phyloP scores from a whole-genome alignment of 2,888 invertebrate species.

The Seira sanloemensis region DNA sequence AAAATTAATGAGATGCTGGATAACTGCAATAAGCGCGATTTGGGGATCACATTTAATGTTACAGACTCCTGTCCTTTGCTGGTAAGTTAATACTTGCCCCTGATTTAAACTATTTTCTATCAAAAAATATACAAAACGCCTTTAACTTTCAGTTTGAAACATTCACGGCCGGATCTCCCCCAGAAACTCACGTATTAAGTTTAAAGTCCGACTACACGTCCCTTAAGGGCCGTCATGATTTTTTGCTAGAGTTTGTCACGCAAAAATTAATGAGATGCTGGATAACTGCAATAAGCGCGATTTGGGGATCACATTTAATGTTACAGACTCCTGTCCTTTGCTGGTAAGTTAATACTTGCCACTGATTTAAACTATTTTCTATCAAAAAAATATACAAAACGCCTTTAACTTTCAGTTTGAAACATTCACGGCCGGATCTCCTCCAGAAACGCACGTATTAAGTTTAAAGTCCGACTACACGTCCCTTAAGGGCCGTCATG shows the following conservation, averaged over 20 bases:
- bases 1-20: slow-evolving; percentile 57
- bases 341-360: no score
- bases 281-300: slow-evolving; percentile 57
- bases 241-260: slow-evolving; percentile 67
- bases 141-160: background rate
- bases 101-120: no score
- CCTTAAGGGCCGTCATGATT: slow-evolving; percentile 63
- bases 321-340: slow-evolving; percentile 54
- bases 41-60: slow-evolving; percentile 23
- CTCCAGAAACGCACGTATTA: background rate
- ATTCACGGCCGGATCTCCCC: slow-evolving; percentile 20
- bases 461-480: slow-evolving; percentile 37
- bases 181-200: slow-evolving; percentile 6
- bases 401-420: slow-evolving; percentile 36
- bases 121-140: no score
- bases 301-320: slow-evolving; percentile 21
- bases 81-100: no score
- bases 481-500: slow-evolving; percentile 62
- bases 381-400: no score
- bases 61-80: slow-evolving; percentile 56
- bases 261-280: slow-evolving; percentile 59
- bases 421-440: slow-evolving; percentile 18
- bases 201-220: slow-evolving; percentile 48
- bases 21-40: slow-evolving; percentile 54
- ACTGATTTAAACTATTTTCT: no score